Percentiles rank a stretch among this genome's conserved stretches.
Evolutionary conservation across 2,797 vertebrate genomes (phyloP).

Genomic region (Molossus alvarezi): DNA sequence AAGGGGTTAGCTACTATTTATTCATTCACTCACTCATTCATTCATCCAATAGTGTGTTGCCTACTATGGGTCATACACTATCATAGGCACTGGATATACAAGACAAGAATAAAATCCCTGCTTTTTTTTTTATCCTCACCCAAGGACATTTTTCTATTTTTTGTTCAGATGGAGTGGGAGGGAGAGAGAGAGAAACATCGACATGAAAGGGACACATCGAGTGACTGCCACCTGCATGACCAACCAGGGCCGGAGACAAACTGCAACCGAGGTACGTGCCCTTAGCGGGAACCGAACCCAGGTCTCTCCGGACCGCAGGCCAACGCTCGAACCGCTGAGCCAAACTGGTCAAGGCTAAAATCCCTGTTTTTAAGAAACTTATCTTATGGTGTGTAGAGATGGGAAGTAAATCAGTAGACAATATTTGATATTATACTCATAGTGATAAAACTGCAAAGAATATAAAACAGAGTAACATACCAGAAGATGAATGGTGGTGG

Average conservation of each 20-base stretch:
- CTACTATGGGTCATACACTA: not conserved
- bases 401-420: constrained; percentile 15
- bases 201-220: no score
- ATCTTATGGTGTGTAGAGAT: constrained; percentile 30
- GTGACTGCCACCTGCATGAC: no score
- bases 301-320: no score
- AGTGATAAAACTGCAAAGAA: constrained; percentile 47
- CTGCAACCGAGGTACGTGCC: no score
- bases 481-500: not conserved
- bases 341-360: not conserved
- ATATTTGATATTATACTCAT: not conserved
- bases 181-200: no score
- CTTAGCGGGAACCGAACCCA: no score
- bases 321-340: no score
- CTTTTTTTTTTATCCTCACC: not conserved
- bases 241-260: no score
- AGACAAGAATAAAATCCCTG: constrained; percentile 51
- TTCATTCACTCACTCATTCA: constrained; percentile 25
- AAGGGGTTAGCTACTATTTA: constrained; percentile 42
- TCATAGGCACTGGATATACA: not conserved
- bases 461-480: constrained; percentile 14
- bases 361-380: constrained; percentile 10
- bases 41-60: not conserved
- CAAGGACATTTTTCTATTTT: no score
- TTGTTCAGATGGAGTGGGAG: no score